Percentiles rank a stretch among this genome's conserved stretches.
phyloP scores from a whole-genome alignment of 2,888 invertebrate genomes.

The Chydorus sphaericus region DNA sequence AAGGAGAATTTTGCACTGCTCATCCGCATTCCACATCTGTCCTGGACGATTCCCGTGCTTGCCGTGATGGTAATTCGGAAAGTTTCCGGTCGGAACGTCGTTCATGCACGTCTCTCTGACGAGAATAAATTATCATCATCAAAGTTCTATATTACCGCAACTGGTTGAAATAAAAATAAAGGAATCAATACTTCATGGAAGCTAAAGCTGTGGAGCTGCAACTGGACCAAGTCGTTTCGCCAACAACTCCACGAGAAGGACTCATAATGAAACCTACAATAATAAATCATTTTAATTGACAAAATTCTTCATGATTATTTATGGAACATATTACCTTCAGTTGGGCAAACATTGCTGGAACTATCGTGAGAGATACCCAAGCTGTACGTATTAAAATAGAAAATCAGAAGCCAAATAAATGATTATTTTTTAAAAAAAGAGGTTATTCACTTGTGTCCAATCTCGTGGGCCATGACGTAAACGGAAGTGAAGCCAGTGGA shows the following conservation, averaged over 20 bases:
- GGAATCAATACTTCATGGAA: conserved; percentile 42
- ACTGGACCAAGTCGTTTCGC: conserved; percentile 61
- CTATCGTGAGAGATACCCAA: conserved; percentile 70
- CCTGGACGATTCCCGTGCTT: conserved; percentile 50
- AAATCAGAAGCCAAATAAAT: too few species aligned
- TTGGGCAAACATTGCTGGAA: conserved; percentile 51
- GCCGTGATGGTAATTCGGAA: conserved; percentile 41
- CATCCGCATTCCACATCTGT: conserved; percentile 51
- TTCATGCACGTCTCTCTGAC: conserved; percentile 45
- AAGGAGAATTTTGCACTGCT: conserved; percentile 55
- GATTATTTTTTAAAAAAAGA: not conserved
- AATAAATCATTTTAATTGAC: not conserved
- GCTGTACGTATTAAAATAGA: conserved; percentile 36
- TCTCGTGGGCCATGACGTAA: conserved; percentile 68
- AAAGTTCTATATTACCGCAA: not conserved
- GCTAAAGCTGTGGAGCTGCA: conserved; percentile 53
- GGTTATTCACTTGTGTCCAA: conserved; percentile 55
- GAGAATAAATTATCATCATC: not conserved
- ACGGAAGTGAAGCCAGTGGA: conserved; percentile 72
- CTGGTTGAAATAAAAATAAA: not conserved
- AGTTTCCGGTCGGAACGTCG: conserved; percentile 38
- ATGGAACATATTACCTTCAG: conserved; percentile 35
- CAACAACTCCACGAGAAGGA: conserved; percentile 57
- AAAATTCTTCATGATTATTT: not conserved
- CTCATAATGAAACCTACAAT: conserved; percentile 57